phyloP scores from a whole-genome alignment of 2,113 vertebrate species.

The Halichoeres trimaculatus region DNA sequence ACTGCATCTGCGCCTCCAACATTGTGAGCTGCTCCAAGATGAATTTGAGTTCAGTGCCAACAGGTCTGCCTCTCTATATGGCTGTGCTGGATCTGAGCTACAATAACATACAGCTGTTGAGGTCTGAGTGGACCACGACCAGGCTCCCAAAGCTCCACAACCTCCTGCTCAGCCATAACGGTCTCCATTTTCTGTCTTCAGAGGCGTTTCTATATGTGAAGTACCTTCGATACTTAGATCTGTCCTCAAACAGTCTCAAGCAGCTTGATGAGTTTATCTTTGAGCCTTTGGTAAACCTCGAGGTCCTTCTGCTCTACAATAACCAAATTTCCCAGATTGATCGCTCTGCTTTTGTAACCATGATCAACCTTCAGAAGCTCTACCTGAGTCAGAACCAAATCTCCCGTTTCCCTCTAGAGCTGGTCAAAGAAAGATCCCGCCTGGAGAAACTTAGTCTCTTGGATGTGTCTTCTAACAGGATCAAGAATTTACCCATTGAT shows the following conservation, averaged over 20 bases:
- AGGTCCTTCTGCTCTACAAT: slow-evolving; percentile 95
- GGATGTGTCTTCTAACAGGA: slow-evolving; percentile 92
- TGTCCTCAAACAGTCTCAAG: slow-evolving; percentile 91
- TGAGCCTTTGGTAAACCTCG: slow-evolving; percentile 87
- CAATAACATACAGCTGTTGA: slow-evolving; percentile 87
- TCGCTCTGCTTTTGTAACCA: slow-evolving; percentile 87
- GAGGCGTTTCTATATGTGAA: slow-evolving; percentile 91
- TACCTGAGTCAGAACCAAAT: slow-evolving; percentile 95
- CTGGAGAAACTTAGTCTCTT: slow-evolving; percentile 88
- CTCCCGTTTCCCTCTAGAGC: slow-evolving; percentile 91
- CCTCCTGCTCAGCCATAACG: slow-evolving; percentile 92
- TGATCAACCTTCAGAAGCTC: slow-evolving; percentile 90
- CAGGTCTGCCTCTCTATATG: slow-evolving; percentile 86
- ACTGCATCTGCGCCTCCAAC: slow-evolving; percentile 95
- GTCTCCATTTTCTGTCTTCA: slow-evolving; percentile 90
- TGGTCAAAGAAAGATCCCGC: slow-evolving; percentile 87
- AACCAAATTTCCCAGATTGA: slow-evolving; percentile 92
- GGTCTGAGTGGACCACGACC: slow-evolving; percentile 87
- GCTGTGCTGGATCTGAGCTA: slow-evolving; percentile 93
- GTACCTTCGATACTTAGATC: slow-evolving; percentile 90
- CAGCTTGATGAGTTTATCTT: slow-evolving; percentile 91
- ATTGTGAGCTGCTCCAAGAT: slow-evolving; percentile 96
- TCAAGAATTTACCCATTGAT: slow-evolving; percentile 84
- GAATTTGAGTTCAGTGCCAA: slow-evolving; percentile 84
- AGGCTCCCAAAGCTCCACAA: slow-evolving; percentile 89